Base-by-base conservation (phyloP, 2,888 invertebrate species). In the Drosophila melanocephala region DNA sequence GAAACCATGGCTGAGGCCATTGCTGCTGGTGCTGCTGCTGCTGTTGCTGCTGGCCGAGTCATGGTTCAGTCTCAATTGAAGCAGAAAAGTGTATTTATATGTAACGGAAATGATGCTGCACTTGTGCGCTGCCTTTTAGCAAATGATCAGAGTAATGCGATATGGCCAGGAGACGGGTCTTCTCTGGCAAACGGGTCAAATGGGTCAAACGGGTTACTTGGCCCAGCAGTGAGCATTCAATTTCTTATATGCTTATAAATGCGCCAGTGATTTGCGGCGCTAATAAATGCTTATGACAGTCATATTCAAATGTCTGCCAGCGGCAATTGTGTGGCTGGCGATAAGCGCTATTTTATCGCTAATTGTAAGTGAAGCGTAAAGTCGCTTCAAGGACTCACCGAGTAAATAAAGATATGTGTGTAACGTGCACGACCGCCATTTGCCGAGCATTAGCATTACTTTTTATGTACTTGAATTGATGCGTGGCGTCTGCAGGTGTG, bases 71-170 rank as follows among this genome's bases (percentile, higher is more conserved):
- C 82, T 78, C 86, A 86, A 88, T 86, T 79, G 86, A 86, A 86
- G 86, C 86, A 88, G 86, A 86, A 86, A 86, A 88, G 87, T 87
- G 89, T 89, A 83, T 87, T 84, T 87, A 89, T 87, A 87, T 89
- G 89, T 87, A 87, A 87, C 85, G 88, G 86, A 86, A 87, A 88
- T 88, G 88, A 88, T 88, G 79, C 84, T 88, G 88, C 88, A 88
- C 89, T 88, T 89, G 77, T 86, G 89, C 73, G 79, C 79, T 83
- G 75, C 80, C 80, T 81, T 71, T 78, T 72, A 83, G 81, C 72
- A 83, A 83, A 80, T 83, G 80, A 83, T 83, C 83, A 78, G 80
- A 78, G 78, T 78, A 71, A 77, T 79, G 80, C 66, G 78, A 81
- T 77, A 80, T 59, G 72, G 60, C 60, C 50, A 30, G 60, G 52